Evolutionary conservation across 23 tunicate species (phyloP).

Genomic region (Botrylloides violaceus): DNA sequence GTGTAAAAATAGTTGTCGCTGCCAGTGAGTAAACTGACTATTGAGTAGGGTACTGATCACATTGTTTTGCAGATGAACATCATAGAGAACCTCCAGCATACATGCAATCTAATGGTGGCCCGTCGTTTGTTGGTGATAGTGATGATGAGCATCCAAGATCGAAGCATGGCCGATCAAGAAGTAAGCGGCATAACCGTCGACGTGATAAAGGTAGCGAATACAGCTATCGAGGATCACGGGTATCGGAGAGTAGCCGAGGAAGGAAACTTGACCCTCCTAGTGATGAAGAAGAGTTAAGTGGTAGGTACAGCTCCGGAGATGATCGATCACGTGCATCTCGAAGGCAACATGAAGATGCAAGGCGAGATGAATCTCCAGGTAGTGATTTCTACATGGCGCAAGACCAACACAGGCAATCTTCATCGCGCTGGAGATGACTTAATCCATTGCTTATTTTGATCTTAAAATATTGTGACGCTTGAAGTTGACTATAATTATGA

Average conservation of each 20-base stretch:
- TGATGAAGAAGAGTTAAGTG: background rate
- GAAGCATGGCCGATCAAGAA: background rate
- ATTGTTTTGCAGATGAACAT: background rate
- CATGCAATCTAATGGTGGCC: background rate
- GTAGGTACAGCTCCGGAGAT: background rate
- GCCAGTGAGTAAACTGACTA: no score
- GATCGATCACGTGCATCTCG: background rate
- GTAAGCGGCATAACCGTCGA: background rate
- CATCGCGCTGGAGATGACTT: no score
- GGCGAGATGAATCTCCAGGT: conserved; percentile 62
- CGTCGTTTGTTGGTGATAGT: background rate
- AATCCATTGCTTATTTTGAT: no score
- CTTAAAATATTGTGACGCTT: no score
- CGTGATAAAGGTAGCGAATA: background rate
- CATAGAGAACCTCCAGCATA: background rate
- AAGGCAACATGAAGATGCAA: background rate
- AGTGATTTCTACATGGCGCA: conserved; percentile 74
- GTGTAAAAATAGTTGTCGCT: no score
- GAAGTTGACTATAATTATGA: no score
- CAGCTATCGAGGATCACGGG: background rate
- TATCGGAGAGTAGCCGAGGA: background rate
- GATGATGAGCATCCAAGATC: background rate
- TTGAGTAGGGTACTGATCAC: background rate
- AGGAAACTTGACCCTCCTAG: background rate
- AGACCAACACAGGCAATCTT: conserved; percentile 41